phyloP scores from a whole-genome alignment of 2,113 vertebrate species.

The Cathartes aura region DNA sequence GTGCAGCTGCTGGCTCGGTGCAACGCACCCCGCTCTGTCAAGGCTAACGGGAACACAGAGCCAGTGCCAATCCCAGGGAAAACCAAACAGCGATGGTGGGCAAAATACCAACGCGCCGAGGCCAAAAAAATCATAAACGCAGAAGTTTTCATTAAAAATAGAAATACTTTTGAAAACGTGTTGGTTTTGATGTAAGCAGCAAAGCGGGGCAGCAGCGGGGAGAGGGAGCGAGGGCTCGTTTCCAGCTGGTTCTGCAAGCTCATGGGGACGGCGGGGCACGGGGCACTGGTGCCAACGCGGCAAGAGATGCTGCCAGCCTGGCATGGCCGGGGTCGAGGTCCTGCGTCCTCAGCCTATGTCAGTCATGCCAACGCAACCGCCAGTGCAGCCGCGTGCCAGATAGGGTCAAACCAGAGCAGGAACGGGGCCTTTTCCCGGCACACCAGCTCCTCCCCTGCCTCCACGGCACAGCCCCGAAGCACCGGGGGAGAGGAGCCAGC shows the following conservation, averaged over 20 bases:
- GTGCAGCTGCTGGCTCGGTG: background rate
- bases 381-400: fast-evolving
- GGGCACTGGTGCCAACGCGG: fast-evolving
- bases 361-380: fast-evolving
- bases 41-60: background rate
- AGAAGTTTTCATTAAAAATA: background rate
- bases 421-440: background rate
- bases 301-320: background rate
- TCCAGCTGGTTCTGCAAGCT: background rate
- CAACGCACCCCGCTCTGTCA: fast-evolving
- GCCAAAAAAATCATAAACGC: background rate
- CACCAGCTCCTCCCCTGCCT: background rate
- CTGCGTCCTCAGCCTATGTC: background rate
- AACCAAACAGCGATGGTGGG: fast-evolving
- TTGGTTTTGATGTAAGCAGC: background rate
- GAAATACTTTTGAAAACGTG: background rate
- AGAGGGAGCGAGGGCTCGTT: background rate
- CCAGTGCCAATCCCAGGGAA: fast-evolving
- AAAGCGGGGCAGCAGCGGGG: background rate
- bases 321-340: fast-evolving
- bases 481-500: background rate
- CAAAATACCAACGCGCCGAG: fast-evolving
- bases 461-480: fast-evolving
- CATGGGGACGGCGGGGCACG: background rate
- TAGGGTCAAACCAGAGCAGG: background rate